phyloP scores from a whole-genome alignment of 2,888 invertebrate species.

The Geophilus truncorum region DNA sequence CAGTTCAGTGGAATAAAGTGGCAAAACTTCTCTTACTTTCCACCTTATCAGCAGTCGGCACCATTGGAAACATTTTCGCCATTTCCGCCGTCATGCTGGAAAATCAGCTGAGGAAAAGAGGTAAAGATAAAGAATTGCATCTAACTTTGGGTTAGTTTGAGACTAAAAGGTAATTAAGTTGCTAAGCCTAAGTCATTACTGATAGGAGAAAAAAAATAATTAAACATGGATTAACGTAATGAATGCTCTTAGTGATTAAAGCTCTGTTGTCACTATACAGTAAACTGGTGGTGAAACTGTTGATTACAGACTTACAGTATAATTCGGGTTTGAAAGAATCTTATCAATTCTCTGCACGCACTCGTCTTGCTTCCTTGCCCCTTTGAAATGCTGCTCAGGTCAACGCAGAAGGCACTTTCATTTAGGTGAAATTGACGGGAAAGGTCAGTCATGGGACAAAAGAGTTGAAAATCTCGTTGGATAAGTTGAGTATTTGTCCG shows the following conservation, averaged over 20 bases:
- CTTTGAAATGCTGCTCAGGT: background rate
- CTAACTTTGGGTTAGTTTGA: background rate
- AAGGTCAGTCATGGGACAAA: background rate
- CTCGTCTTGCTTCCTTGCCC: background rate
- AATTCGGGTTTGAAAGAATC: background rate
- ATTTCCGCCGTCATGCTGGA: slow-evolving; percentile 69
- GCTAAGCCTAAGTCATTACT: background rate
- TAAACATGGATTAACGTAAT: background rate
- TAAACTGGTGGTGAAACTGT: background rate
- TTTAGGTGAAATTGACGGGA: background rate
- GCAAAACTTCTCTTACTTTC: slow-evolving; percentile 57
- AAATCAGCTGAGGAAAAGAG: slow-evolving; percentile 63
- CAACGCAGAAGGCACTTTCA: background rate
- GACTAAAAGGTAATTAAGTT: background rate
- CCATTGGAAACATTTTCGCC: slow-evolving; percentile 69
- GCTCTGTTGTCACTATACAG: background rate
- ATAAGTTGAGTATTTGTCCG: background rate
- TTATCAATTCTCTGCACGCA: background rate
- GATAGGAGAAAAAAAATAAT: background rate
- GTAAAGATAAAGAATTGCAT: slow-evolving; percentile 46
- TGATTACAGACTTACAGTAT: background rate
- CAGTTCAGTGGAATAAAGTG: slow-evolving; percentile 33
- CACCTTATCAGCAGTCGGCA: slow-evolving; percentile 61
- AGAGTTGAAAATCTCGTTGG: background rate
- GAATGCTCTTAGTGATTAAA: background rate